These are phyloP conservation scores for Rostratula benghalensis DNA, from an alignment of 2,113 vertebrate species.

Conservation along the genomic window DNA sequence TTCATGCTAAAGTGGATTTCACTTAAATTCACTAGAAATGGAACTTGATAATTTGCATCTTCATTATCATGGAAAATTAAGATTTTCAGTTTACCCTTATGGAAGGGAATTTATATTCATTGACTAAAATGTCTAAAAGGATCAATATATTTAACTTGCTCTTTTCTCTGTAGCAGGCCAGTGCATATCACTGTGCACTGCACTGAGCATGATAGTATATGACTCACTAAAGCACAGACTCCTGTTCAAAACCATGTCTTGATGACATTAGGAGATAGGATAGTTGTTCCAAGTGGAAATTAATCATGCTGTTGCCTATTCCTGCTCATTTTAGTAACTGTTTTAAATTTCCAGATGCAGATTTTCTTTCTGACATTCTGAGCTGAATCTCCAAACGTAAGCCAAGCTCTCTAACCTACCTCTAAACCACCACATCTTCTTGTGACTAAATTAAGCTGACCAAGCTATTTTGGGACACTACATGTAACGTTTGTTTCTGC, in stretches of 20 bases:
- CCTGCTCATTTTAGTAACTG: not conserved
- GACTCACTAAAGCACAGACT: not conserved
- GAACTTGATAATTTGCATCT: not conserved
- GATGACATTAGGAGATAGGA: not conserved
- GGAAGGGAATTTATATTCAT: not conserved
- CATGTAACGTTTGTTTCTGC: not conserved
- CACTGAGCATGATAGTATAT: not conserved
- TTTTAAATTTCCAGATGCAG: not conserved
- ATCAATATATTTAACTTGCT: not conserved
- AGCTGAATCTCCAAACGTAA: not conserved
- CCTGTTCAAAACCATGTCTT: not conserved
- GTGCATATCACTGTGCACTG: not conserved
- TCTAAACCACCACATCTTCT: not conserved
- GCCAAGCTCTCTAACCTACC: not conserved
- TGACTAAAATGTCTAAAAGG: not conserved
- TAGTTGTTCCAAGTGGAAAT: not conserved
- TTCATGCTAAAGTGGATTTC: not conserved
- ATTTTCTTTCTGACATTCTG: not conserved
- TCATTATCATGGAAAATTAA: not conserved
- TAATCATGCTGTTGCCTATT: not conserved
- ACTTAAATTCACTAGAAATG: not conserved
- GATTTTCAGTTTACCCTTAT: not conserved
- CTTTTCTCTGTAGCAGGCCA: not conserved
- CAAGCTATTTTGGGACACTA: not conserved
- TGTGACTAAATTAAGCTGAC: not conserved